Conservation (phyloP, 2,797 vertebrate genomes). For the Alectoris magna region DNA sequence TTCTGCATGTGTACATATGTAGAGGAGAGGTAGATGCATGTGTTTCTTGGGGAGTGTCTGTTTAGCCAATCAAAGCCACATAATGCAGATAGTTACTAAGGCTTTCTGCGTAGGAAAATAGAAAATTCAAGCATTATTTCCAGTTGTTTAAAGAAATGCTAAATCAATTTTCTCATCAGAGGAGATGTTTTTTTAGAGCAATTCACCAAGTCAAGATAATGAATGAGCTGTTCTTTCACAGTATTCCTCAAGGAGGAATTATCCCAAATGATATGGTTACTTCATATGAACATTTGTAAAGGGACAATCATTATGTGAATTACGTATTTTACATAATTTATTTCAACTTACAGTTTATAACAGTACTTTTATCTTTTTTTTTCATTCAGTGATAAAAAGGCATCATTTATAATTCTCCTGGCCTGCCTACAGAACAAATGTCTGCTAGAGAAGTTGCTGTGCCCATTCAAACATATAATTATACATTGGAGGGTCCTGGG, state of each 20-base stretch:
- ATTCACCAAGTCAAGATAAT: conserved; percentile 68
- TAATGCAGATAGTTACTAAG: not conserved
- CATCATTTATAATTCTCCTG: conserved; percentile 57
- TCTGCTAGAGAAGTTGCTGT: conserved; percentile 51
- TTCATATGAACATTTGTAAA: conserved; percentile 68
- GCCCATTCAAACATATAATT: conserved; percentile 58
- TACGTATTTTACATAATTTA: conserved; percentile 70
- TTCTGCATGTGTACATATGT: not conserved
- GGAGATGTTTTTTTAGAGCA: conserved; percentile 51
- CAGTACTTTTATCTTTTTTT: conserved; percentile 48
- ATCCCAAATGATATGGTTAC: conserved; percentile 70
- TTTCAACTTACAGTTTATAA: conserved; percentile 61
- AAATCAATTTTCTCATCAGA: conserved; percentile 64
- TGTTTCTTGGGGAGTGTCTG: not conserved
- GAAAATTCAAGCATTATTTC: conserved; percentile 46
- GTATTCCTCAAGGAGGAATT: conserved; percentile 61
- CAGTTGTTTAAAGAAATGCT: conserved; percentile 50
- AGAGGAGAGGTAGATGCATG: not conserved
- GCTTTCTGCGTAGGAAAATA: not conserved
- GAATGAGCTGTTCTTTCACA: conserved; percentile 60
- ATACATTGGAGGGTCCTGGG: conserved; percentile 17
- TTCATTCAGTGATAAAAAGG: conserved; percentile 54
- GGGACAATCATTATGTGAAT: conserved; percentile 60
- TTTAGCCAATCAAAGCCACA: not conserved
- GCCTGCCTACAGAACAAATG: conserved; percentile 49